Evolutionary conservation across 2,113 vertebrate genomes (phyloP).

Genomic region (Tyrannus savana): DNA sequence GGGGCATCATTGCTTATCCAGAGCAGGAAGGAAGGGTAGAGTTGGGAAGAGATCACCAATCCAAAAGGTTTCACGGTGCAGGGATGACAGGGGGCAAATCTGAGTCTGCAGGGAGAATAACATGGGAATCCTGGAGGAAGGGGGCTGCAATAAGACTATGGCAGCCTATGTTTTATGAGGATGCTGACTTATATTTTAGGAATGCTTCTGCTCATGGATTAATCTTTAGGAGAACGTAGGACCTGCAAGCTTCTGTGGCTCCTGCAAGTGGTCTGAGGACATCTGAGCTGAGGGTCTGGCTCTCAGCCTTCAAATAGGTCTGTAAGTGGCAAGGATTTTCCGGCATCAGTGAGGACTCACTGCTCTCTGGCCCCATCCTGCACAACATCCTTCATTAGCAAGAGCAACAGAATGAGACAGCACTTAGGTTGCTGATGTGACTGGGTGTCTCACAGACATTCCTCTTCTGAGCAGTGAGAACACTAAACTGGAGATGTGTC

Average conservation of each 20-base stretch:
- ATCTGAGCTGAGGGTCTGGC: too few relatives aligned
- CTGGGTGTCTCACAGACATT: neutral
- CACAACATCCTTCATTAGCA: neutral
- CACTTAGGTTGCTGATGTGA: neutral
- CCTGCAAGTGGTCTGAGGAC: too few relatives aligned
- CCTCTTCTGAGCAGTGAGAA: neutral
- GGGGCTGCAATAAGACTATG: neutral
- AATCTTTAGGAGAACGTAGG: neutral
- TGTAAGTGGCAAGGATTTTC: neutral
- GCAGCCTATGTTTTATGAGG: neutral
- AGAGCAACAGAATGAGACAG: neutral
- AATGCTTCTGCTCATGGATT: neutral
- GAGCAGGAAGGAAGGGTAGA: neutral
- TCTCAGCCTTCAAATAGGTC: neutral
- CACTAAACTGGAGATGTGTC: neutral
- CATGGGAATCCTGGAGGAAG: neutral
- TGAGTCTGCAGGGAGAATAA: neutral
- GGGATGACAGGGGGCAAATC: neutral
- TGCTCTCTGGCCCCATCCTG: neutral
- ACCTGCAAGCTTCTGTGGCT: neutral
- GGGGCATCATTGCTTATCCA: neutral
- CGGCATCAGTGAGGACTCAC: neutral
- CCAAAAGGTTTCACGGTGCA: neutral
- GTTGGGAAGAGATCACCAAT: neutral
- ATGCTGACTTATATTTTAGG: neutral